These are phyloP conservation scores for Trissonchulus latispiculum DNA, from an alignment of 2,888 invertebrate genomes.

Conservation along the genomic window DNA sequence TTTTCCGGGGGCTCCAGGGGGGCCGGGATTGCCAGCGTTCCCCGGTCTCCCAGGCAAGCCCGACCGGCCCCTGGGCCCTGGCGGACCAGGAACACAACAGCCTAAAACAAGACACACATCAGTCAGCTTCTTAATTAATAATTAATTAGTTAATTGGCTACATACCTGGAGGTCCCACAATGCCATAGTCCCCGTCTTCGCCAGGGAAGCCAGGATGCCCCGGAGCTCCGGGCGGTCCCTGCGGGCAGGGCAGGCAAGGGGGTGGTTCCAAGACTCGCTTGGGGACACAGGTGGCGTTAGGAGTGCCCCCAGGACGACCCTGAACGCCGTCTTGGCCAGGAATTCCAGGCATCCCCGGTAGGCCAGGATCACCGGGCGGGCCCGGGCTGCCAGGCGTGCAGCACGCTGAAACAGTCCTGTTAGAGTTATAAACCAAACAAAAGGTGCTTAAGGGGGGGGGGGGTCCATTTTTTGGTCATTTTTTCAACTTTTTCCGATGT, in stretches of 20 bases:
- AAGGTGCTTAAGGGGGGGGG: too few relatives aligned
- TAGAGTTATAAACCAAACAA: too few relatives aligned
- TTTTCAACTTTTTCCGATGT: too few relatives aligned
- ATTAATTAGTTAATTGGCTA: neutral
- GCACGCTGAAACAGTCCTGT: constrained; percentile 20
- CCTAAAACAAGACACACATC: constrained; percentile 25
- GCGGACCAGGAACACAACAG: constrained; percentile 37
- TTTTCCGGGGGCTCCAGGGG: constrained; percentile 39
- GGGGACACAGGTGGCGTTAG: constrained; percentile 43
- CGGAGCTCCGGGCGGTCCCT: constrained; percentile 34
- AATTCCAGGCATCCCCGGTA: constrained; percentile 39
- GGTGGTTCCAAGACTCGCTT: constrained; percentile 43
- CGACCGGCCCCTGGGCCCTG: constrained; percentile 39
- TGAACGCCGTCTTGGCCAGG: constrained; percentile 39
- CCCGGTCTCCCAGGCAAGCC: constrained; percentile 39
- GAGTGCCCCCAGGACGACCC: constrained; percentile 32
- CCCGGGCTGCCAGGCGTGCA: constrained; percentile 35
- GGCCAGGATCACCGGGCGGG: constrained; percentile 34
- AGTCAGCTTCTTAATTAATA: neutral
- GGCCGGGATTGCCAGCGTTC: constrained; percentile 36
- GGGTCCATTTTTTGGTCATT: too few relatives aligned
- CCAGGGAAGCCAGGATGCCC: constrained; percentile 38
- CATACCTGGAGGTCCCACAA: constrained; percentile 34
- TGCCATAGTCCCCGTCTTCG: constrained; percentile 28
- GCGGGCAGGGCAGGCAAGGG: constrained; percentile 43